A percentile compares a stretch with the other conserved stretches of the same genome.
phyloP scores from a whole-genome alignment of 2,797 vertebrate species.

The Notolabrus celidotus region DNA sequence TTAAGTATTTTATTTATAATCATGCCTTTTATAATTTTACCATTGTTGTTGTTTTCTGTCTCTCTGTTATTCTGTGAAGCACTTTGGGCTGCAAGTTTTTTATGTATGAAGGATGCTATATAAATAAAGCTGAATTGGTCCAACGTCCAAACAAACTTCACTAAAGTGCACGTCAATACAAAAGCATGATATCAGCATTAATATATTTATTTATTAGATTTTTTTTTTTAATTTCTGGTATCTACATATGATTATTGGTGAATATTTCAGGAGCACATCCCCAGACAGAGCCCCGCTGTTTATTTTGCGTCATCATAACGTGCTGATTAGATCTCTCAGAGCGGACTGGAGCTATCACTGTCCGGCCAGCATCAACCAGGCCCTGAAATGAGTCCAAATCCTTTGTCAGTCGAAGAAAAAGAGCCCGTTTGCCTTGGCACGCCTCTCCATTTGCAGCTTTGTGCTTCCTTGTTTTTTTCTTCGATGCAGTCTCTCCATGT shows the following conservation, averaged over 20 bases:
- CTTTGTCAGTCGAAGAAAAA: background rate
- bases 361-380: conserved; percentile 19
- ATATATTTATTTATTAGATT: no score
- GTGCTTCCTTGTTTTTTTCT: background rate
- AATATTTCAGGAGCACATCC: background rate
- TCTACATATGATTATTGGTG: background rate
- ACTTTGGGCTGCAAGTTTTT: no score
- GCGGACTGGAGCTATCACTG: conserved; percentile 26
- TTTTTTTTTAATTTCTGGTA: background rate
- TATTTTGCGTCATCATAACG: conserved; percentile 79
- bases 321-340: conserved; percentile 60
- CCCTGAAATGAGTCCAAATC: background rate
- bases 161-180: no score
- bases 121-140: no score
- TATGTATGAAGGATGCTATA: no score
- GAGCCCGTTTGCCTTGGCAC: background rate
- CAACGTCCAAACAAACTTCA: no score
- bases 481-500: conserved; percentile 18
- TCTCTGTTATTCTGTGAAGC: no score
- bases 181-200: no score
- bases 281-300: conserved; percentile 39
- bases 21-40: no score
- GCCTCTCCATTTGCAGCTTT: background rate
- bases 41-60: no score
- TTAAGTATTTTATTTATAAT: no score